These are phyloP conservation scores for Phytoseiulus persimilis DNA, from an alignment of 2,888 invertebrate genomes.

Conservation along the genomic window DNA sequence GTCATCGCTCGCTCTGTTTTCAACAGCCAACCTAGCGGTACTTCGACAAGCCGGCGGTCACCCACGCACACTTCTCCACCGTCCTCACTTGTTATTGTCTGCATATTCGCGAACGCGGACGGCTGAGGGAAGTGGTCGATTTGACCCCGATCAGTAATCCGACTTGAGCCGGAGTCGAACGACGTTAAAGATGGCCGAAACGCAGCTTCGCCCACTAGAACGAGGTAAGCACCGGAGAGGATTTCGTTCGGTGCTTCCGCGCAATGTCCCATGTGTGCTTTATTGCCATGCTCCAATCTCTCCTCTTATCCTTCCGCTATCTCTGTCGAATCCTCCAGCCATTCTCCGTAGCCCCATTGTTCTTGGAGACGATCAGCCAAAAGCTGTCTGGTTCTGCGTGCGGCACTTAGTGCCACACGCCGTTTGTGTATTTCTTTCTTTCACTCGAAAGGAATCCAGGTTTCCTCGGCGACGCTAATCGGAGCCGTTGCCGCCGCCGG, in stretches of 20 bases:
- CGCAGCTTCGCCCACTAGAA: background rate
- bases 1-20: no score
- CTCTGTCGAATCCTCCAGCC: background rate
- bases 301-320: background rate
- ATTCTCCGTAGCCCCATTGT: background rate
- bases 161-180: background rate
- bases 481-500: background rate
- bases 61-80: no score
- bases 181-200: background rate
- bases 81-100: background rate
- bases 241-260: background rate
- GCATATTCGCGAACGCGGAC: background rate
- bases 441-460: background rate
- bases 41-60: no score
- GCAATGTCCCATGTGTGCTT: background rate
- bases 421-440: background rate
- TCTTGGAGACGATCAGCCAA: background rate
- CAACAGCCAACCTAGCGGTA: no score
- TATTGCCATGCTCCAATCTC: slow-evolving; percentile 5
- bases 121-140: background rate
- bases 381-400: background rate
- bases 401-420: background rate
- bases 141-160: background rate
- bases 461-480: background rate
- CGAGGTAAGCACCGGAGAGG: background rate